These are phyloP conservation scores for Drosophila nr. perissopoda DNA, from an alignment of 2,888 invertebrate species.

Conservation along the genomic window DNA sequence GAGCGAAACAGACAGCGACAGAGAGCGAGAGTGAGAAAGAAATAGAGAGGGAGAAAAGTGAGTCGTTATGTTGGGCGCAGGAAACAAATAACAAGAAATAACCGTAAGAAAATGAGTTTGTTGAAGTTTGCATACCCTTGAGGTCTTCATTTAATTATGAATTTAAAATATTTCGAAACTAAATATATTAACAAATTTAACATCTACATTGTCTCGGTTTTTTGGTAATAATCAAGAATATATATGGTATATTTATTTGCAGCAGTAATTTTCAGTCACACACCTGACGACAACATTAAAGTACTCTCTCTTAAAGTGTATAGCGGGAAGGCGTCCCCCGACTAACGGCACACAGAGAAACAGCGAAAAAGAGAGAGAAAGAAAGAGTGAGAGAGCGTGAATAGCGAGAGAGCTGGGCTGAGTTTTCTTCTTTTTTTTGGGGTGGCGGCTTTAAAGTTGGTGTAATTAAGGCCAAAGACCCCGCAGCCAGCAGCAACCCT, in stretches of 20 bases:
- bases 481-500: slow-evolving; percentile 52
- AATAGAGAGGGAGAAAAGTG: slow-evolving; percentile 5
- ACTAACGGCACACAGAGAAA: neutral
- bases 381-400: neutral
- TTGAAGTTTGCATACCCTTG: neutral
- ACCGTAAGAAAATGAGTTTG: neutral
- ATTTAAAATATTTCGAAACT: neutral
- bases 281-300: neutral
- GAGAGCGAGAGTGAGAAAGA: neutral
- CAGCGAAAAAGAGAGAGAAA: neutral
- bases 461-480: slow-evolving; percentile 73
- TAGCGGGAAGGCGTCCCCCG: slow-evolving; percentile 11
- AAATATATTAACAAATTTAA: neutral
- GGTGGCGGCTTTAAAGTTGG: slow-evolving; percentile 58
- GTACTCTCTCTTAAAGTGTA: neutral
- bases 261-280: neutral
- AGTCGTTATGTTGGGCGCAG: slow-evolving; percentile 12
- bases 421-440: slow-evolving; percentile 21
- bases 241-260: neutral
- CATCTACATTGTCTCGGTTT: neutral
- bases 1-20: neutral
- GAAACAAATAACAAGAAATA: neutral
- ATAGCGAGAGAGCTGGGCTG: slow-evolving; percentile 23
- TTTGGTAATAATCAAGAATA: neutral
- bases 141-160: neutral